A percentile compares a stretch with the other conserved stretches of the same genome.
Evolutionary conservation across 2,797 vertebrate species (phyloP).

Genomic region (Chanos chanos): DNA sequence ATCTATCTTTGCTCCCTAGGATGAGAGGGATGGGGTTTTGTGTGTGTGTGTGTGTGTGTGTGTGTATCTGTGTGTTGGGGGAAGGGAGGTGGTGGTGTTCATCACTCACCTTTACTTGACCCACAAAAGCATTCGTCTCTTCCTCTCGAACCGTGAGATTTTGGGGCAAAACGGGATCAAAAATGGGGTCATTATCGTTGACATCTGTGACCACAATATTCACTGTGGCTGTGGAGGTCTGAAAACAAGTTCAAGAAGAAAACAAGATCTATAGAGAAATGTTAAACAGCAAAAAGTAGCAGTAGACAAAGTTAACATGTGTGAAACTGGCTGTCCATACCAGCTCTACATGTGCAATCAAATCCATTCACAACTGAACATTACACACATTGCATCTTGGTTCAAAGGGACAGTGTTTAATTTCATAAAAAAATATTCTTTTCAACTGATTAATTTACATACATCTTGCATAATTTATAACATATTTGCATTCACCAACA

Average conservation of each 20-base stretch:
- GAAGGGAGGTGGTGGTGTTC: too few species aligned
- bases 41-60: neutral
- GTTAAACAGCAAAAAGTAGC: neutral
- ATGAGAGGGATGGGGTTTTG: neutral
- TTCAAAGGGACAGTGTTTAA: conserved; percentile 22
- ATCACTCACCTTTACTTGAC: conserved; percentile 86
- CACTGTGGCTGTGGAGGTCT: conserved; percentile 90
- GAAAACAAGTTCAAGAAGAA: conserved; percentile 35
- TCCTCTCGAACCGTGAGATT: conserved; percentile 90
- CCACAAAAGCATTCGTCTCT: conserved; percentile 84
- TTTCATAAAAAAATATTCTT: conserved; percentile 42
- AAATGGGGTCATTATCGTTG: conserved; percentile 92
- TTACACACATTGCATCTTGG: conserved; percentile 22
- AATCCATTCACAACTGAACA: conserved; percentile 18
- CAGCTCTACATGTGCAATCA: conserved; percentile 9
- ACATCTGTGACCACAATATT: conserved; percentile 92
- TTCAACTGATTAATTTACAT: conserved; percentile 41
- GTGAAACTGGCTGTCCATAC: neutral
- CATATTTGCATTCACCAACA: conserved; percentile 46
- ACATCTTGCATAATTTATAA: conserved; percentile 42
- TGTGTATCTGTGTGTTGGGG: neutral
- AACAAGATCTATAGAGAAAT: too few species aligned
- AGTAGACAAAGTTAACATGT: neutral
- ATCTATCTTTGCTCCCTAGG: too few species aligned
- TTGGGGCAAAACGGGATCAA: conserved; percentile 81